Base-by-base conservation (phyloP, 1,140 invertebrate species). In the Vanessa atalanta region DNA sequence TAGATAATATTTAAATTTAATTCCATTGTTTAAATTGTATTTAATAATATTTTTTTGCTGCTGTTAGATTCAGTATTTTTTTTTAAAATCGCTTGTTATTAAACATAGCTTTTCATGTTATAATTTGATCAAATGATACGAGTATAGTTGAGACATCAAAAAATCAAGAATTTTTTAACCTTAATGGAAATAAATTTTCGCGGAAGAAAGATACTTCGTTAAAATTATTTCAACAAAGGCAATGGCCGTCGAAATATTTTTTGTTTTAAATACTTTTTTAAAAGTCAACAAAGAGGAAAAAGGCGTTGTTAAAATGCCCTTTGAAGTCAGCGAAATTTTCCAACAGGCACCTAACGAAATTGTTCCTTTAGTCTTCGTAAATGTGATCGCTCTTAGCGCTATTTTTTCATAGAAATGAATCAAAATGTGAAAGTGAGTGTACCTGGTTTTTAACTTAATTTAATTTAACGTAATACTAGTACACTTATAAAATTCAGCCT, bases 281-380 rank as follows among this genome's bases (percentile, higher is more conserved):
- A 86, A 83, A 86, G 82, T 84, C 82, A 86, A 88, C 83, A 89
- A 84, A 87, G 80, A 85, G 82, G 81, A 79, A 79, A 79, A 81
- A 78, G 82, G 81, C 87, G 82, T 83, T 86, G 88, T 83, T 89
- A 87, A 87, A 89, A 88, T 84, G 83, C 79, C 85, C 85, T 91
- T 91, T 90, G 88, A 90, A 88, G 84, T 88, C 85, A 85, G 83
- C 82, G 80, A 31, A 87, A 91, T 88, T 86, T 87, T 88, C 79
- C 85, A 86, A 81, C 85, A 80, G 83, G 87, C 84, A 86, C 84
- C 88, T 89, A 90, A 90, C 87, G 82, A 87, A 90, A 90, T 91
- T 91, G 87, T 91, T 89, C 87, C 85, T 89, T 91, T 86, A 84
- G 83, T 82, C 79, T 87, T 86, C 84, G 86, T 87, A 89, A 90